Base-by-base conservation (phyloP, 1,140 invertebrate genomes). In the Panonychus citri region DNA sequence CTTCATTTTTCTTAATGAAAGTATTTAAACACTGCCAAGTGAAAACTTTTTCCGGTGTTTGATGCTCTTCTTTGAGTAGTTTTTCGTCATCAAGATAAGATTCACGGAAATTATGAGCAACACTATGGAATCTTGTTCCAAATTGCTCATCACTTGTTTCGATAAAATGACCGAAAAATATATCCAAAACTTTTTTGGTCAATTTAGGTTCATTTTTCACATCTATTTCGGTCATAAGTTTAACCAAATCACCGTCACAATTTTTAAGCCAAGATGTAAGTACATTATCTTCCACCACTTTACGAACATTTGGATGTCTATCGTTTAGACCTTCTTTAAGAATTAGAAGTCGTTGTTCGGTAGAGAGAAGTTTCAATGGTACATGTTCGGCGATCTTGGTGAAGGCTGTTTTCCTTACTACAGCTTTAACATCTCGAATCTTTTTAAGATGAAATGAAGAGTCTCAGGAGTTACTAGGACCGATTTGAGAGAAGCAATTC, bases 371-470 rank as follows among this genome's bases (percentile, higher is more conserved):
- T 28, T 37, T 50, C 17, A 56, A n/a, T n/a, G 54, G 17, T 13
- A 56, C 27, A 26, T 40, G 42, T 26, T 37, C 17, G 8, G 48
- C 48, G 21, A 56, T 28, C 21, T 49, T 49, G n/a, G 17, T 21
- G 19, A 19, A 56, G 3, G 55, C 55, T 13, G 28, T 37, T n/a
- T 56, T 50, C 50, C 55, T 56, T 12, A 56, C 39, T 13, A 34
- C 39, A 26, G 24, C 48, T 50, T 56, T 56, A 13, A 56, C 34
- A 56, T 56, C 55, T 50, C 55, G 21, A n/a, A 37, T 50, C 10
- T 25, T 21, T n/a, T 34, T 19, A 34, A 56, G n/a, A 56, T 30
- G 13, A 24, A 24, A 25, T 27, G 15, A n/a, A 56, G 17, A 25
- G 55, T 50, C 3, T 49, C 13, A 4, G n/a, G 3, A 30, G 43